These are phyloP conservation scores for Synergus gifuensis DNA, from an alignment of 2,888 invertebrate species.

Conservation along the genomic window DNA sequence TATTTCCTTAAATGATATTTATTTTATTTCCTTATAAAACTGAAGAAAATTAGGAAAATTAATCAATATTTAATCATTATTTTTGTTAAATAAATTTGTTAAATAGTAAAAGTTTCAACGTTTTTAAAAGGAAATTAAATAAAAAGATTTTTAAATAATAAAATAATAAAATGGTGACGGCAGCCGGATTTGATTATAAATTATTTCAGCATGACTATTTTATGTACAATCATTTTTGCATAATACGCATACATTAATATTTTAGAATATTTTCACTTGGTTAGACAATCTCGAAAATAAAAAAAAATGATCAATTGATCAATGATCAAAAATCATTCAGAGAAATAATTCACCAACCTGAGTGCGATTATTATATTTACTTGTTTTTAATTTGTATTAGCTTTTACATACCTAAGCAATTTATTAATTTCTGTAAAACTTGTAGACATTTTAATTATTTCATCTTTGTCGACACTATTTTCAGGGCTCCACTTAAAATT, in stretches of 20 bases:
- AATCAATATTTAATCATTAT: too few species aligned
- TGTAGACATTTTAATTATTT: constrained; percentile 2
- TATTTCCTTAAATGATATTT: too few species aligned
- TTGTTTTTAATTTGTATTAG: background rate
- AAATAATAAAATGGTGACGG: background rate
- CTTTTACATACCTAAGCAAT: background rate
- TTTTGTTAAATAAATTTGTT: too few species aligned
- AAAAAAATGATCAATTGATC: background rate
- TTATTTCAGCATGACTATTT: too few species aligned
- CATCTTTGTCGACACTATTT: background rate
- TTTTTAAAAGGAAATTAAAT: background rate
- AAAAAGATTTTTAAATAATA: background rate
- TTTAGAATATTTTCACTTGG: too few species aligned
- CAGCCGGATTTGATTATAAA: too few species aligned
- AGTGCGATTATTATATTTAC: background rate
- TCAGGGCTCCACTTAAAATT: background rate
- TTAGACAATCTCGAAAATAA: too few species aligned
- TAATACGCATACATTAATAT: too few species aligned
- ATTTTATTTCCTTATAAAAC: too few species aligned
- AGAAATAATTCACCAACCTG: background rate
- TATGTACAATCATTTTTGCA: too few species aligned
- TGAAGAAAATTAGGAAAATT: too few species aligned
- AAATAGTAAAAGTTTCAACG: too few species aligned
- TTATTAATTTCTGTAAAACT: background rate
- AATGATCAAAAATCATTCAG: background rate